These are phyloP conservation scores for Echinops telfairi DNA, from an alignment of 2,113 vertebrate species.

Conservation along the genomic window DNA sequence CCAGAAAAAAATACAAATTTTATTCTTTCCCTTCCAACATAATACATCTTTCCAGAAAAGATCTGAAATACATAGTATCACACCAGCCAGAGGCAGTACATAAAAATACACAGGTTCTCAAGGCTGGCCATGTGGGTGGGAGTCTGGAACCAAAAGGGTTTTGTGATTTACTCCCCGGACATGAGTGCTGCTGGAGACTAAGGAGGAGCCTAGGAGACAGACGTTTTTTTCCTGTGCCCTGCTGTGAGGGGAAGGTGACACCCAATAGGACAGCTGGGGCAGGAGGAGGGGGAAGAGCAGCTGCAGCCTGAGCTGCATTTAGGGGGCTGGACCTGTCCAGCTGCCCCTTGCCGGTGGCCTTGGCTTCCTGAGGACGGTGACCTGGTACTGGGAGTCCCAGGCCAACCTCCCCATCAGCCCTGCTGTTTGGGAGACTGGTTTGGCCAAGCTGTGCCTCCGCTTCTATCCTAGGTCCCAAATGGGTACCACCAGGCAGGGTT, in stretches of 20 bases:
- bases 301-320: no score
- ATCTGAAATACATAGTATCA: slow-evolving; percentile 64
- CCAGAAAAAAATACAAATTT: slow-evolving; percentile 71
- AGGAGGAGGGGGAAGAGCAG: background rate
- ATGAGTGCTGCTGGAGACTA: background rate
- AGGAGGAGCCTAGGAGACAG: background rate
- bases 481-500: background rate
- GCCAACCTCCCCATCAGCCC: no score
- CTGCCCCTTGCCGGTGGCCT: background rate
- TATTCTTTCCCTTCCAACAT: slow-evolving; percentile 63
- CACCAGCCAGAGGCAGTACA: background rate
- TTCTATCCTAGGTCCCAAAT: background rate
- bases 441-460: no score
- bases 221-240: background rate
- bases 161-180: background rate
- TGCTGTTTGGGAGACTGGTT: no score
- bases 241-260: background rate
- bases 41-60: slow-evolving; percentile 67
- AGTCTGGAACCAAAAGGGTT: background rate
- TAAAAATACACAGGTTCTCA: accelerated
- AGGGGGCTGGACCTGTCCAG: no score
- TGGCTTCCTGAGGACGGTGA: background rate
- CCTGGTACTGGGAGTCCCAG: background rate
- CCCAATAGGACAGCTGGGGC: background rate
- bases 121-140: background rate